A percentile compares a stretch with the other conserved stretches of the same genome.
These are phyloP conservation scores for Perca flavescens DNA, from an alignment of 2,113 vertebrate genomes.

Conservation along the genomic window DNA sequence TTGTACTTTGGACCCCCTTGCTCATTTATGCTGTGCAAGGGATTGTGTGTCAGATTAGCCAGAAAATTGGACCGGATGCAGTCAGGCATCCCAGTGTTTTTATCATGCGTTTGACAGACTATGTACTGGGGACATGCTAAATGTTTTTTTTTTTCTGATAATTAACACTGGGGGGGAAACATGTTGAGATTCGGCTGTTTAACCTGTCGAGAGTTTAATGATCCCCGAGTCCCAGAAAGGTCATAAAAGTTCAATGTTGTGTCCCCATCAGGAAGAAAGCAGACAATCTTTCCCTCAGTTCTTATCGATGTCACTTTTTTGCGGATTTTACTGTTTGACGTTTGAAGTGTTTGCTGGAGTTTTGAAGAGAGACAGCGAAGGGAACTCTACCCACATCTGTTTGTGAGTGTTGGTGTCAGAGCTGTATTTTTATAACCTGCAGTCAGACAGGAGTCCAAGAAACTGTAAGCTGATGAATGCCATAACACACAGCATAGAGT, in stretches of 20 bases:
- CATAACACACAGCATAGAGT: conserved; percentile 35
- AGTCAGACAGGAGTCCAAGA: conserved; percentile 10
- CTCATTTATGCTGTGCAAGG: too few species aligned
- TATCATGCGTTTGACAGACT: too few species aligned
- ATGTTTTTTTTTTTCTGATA: background rate
- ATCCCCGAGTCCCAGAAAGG: conserved; percentile 24
- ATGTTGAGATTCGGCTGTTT: conserved; percentile 26
- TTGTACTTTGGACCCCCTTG: too few species aligned
- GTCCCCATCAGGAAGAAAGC: background rate
- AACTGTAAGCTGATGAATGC: conserved; percentile 20
- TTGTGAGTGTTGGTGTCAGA: conserved; percentile 18
- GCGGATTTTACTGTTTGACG: conserved; percentile 9
- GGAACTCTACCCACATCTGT: conserved; percentile 27
- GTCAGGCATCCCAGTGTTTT: too few species aligned
- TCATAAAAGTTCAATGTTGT: conserved; percentile 24
- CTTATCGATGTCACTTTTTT: background rate
- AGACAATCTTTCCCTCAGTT: background rate
- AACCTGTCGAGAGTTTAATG: conserved; percentile 47
- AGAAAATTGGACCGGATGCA: too few species aligned
- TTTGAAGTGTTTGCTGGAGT: background rate
- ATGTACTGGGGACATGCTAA: too few species aligned
- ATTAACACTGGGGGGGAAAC: background rate
- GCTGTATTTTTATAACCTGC: conserved; percentile 22
- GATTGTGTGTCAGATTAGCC: too few species aligned
- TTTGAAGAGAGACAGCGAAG: background rate